A percentile compares a stretch with the other conserved stretches of the same genome.
phyloP scores from a whole-genome alignment of 2,888 invertebrate genomes.

The Meliscaeva auricollis region DNA sequence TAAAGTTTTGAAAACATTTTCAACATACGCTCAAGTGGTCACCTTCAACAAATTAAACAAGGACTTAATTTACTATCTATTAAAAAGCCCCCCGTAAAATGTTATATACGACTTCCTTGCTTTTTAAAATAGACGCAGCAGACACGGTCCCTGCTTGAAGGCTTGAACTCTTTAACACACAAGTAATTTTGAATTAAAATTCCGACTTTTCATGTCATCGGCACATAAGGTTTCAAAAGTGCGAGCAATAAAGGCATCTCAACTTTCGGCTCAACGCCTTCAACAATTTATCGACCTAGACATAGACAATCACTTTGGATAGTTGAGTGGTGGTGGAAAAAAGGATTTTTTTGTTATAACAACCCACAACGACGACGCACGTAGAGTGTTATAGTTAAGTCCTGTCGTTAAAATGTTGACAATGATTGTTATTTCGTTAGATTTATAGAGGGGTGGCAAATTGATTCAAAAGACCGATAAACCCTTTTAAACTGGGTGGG shows the following conservation, averaged over 20 bases:
- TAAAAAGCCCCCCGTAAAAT: constrained; percentile 40
- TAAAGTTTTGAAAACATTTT: constrained; percentile 53
- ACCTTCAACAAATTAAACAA: constrained; percentile 67
- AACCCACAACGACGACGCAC: constrained; percentile 18
- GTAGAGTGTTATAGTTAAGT: constrained; percentile 13
- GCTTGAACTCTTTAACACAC: constrained; percentile 21
- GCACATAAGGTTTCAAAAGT: constrained; percentile 68
- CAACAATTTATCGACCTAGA: constrained; percentile 45
- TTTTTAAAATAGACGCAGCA: background rate
- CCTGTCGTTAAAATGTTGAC: constrained; percentile 66
- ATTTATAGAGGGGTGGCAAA: constrained; percentile 52
- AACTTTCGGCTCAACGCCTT: constrained; percentile 64
- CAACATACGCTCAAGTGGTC: constrained; percentile 74
- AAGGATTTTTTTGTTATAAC: constrained; percentile 26
- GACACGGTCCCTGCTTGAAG: constrained; percentile 4
- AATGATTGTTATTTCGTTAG: constrained; percentile 63
- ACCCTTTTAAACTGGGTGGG: constrained; percentile 45
- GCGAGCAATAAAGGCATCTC: constrained; percentile 67
- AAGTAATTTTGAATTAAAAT: constrained; percentile 72
- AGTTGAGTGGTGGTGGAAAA: constrained; percentile 16
- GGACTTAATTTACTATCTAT: constrained; percentile 71
- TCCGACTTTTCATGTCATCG: constrained; percentile 74
- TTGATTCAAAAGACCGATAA: constrained; percentile 69
- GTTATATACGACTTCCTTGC: constrained; percentile 46
- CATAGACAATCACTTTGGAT: constrained; percentile 39